Conservation (phyloP, 1,140 invertebrate species). For the Acromyrmex heyeri region DNA sequence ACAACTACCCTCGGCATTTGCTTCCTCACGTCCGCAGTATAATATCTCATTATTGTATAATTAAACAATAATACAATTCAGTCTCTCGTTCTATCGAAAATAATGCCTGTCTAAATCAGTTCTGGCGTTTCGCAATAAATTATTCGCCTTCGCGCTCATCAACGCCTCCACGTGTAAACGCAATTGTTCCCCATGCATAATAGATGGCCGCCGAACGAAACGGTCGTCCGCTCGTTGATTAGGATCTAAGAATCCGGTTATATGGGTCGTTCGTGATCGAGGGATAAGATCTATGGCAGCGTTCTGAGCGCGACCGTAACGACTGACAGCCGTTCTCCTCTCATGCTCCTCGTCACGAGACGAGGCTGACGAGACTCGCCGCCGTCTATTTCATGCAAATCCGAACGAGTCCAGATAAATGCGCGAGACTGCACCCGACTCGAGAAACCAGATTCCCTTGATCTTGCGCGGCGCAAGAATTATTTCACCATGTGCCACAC, state of each 20-base stretch:
- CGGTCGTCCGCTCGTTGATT: conserved; percentile 51
- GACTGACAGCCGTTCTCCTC: conserved; percentile 60
- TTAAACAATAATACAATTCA: conserved; percentile 46
- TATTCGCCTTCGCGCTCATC: conserved; percentile 56
- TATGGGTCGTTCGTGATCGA: conserved; percentile 73
- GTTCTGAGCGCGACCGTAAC: conserved; percentile 56
- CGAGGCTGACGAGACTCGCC: conserved; percentile 53
- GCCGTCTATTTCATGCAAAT: conserved; percentile 70
- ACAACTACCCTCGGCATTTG: neutral
- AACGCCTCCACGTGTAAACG: conserved; percentile 64
- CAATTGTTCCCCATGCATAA: conserved; percentile 64
- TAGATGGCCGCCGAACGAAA: conserved; percentile 43
- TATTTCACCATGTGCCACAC: conserved; percentile 49
- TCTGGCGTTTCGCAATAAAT: conserved; percentile 47
- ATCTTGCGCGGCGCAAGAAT: conserved; percentile 74
- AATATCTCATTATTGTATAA: conserved; percentile 10
- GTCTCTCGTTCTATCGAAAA: conserved; percentile 27
- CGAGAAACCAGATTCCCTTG: conserved; percentile 80
- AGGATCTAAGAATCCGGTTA: conserved; percentile 70
- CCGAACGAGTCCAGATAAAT: conserved; percentile 47
- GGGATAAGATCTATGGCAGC: conserved; percentile 69
- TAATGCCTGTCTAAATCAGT: conserved; percentile 22
- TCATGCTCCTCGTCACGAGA: conserved; percentile 70
- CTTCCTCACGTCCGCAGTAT: conserved; percentile 2
- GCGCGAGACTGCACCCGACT: conserved; percentile 52